Evolutionary conservation across 2,113 vertebrate species (phyloP), one percentile per base, ranked within the genome.

Genomic region (Meleagris gallopavo): DNA sequence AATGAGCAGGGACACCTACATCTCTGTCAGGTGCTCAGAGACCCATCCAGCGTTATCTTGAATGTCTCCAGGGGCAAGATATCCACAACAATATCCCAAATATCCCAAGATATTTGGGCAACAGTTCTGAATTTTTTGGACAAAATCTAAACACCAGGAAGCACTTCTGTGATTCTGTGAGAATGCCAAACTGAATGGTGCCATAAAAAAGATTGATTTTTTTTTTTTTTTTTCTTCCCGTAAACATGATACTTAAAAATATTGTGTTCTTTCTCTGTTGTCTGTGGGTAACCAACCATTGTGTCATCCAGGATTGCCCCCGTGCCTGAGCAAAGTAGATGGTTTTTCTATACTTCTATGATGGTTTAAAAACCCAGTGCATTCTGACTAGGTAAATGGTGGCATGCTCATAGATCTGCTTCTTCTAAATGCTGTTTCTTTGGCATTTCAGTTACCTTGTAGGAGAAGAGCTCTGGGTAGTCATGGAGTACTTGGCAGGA

Each of bases 401-500:
- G 32, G 13, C 13, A 1, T 17, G 24, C 29, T 79, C 27, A 14
- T 13, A 12, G 13, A 20, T 38, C 9, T 55, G 41, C 58, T n/a
- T 24, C 21, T 50, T 75, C 69, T 82, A 67, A 83, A 70, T 27
- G 10, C 21, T 80, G 10, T 0, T 34, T 54, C 24, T 74, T 60
- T 71, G 95, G 17, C 85, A 79, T 7, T 76, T 86, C 96, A 99
- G 99, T 97, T 99, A 99, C 97, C 98, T 99, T 64, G 99, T 99
- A 80, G 99, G 99, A 18, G 99, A 99, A n/a, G 99, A 99, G 95
- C 98, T 99, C 32, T 99, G 99, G 99, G 99, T 99, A 83, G 99
- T 99, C 93, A 99, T 99, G 99, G 99, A 99, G 96, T 99, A 99
- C 95, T 96, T 99, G 98, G 99, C 99, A 3, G 99, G 99, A 94